phyloP scores from a whole-genome alignment of 1,140 invertebrate genomes.

The Drosophila lowei region DNA sequence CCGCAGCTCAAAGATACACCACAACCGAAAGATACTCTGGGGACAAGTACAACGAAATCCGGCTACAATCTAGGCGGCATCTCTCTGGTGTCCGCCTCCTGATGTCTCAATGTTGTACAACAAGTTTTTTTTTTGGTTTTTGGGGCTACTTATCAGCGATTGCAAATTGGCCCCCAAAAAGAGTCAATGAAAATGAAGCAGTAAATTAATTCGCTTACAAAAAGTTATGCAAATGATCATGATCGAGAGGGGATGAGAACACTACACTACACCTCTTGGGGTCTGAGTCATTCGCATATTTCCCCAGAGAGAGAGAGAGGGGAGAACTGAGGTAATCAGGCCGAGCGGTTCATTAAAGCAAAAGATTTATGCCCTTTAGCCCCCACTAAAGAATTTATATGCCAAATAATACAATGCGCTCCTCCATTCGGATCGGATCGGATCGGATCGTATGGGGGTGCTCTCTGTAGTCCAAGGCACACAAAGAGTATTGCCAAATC shows the following conservation, averaged over 20 bases:
- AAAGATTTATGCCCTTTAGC: constrained; percentile 69
- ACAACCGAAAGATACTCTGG: constrained; percentile 9
- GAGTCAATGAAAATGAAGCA: constrained; percentile 61
- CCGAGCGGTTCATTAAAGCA: constrained; percentile 69
- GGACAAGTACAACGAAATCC: constrained; percentile 27
- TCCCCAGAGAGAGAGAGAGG: too few species aligned
- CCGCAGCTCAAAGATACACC: constrained; percentile 1
- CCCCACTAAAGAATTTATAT: constrained; percentile 68
- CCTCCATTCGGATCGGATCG: too few species aligned
- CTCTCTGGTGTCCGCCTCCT: constrained; percentile 44
- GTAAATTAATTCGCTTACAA: constrained; percentile 67
- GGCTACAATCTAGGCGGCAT: constrained; percentile 60
- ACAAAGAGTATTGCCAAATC: constrained; percentile 66
- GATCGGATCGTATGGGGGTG: constrained; percentile 20
- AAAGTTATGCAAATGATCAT: constrained; percentile 60
- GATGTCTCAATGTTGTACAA: constrained; percentile 44
- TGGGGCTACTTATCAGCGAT: constrained; percentile 45
- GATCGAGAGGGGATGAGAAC: too few species aligned
- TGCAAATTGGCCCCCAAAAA: constrained; percentile 46
- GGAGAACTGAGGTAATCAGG: constrained; percentile 48
- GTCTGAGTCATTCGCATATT: too few species aligned
- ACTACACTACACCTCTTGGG: too few species aligned
- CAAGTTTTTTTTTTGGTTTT: constrained; percentile 37
- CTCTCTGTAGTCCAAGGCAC: constrained; percentile 13
- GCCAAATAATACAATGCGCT: constrained; percentile 73